phyloP scores from a whole-genome alignment of 2,888 invertebrate species.

The Pharmacophagus antenor region DNA sequence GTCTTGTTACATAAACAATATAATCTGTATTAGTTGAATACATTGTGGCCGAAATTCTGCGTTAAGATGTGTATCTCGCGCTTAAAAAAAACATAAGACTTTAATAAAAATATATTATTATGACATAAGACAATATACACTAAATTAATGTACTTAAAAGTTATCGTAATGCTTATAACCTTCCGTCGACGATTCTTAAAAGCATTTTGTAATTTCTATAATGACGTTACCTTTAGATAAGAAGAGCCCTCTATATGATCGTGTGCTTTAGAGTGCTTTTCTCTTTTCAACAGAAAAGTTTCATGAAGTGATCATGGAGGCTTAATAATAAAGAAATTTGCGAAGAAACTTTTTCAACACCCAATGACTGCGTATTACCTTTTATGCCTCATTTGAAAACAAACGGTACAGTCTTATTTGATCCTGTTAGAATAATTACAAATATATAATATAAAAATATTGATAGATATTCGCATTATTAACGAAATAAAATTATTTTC shows the following conservation, averaged over 20 bases:
- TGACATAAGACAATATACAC: neutral
- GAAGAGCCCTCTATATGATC: conserved; percentile 18
- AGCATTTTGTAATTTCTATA: conserved; percentile 17
- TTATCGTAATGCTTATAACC: neutral
- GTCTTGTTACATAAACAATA: no score
- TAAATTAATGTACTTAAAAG: neutral
- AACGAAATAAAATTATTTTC: no score
- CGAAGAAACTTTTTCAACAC: conserved; percentile 6
- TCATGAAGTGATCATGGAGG: conserved; percentile 8
- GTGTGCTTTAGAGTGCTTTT: conserved; percentile 14
- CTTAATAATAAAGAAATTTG: conserved; percentile 17
- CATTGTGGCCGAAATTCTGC: no score
- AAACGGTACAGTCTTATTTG: neutral
- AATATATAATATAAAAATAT: no score
- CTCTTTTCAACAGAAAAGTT: conserved; percentile 10
- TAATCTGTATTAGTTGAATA: no score
- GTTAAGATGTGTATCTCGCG: no score
- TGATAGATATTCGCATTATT: no score
- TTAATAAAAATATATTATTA: neutral
- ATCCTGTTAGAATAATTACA: no score
- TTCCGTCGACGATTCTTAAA: neutral
- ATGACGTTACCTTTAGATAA: conserved; percentile 22
- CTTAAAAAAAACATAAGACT: neutral
- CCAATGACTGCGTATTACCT: conserved; percentile 1
- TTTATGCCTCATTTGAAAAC: neutral